Evolutionary conservation across 2,888 invertebrate species (phyloP), one percentile per base, ranked within the genome.

Genomic region (Rhodophaea formosa): DNA sequence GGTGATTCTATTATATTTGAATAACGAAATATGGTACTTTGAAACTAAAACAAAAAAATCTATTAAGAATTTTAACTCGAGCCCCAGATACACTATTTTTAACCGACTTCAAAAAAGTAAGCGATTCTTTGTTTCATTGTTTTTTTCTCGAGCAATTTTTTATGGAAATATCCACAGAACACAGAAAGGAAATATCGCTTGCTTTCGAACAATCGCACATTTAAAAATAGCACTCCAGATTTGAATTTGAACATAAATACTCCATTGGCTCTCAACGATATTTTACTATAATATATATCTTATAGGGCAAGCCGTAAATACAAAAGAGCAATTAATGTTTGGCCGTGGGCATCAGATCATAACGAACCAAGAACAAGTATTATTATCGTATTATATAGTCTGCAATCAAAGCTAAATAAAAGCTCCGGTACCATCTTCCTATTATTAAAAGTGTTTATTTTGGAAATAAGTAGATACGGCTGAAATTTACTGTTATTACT

Each of bases 301-400:
- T 58, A 59, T 57, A 54, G 56, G 47, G 49, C 46, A 57, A 56
- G 56, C 53, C 67, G 63, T 67, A 67, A 67, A 65, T 62, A 64
- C 61, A 56, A 62, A 60, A 57, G 52, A 43, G 61, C 59, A 67
- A 63, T 67, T 67, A 64, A 63, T 55, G 46, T 58, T 53, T 45
- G 17, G 60, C 67, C 60, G 30, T 17, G 35, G 64, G 64, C 43
- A 55, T 35, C 51, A n/a, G 17, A 29, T 57, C 49, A 58, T 59
- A 62, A 59, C 60, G 60, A 56, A 43, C 49, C 29, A 42, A 39
- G 51, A 57, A 60, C 59, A 45, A 59, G 64, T 63, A 58, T 64
- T 62, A 64, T 68, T 63, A 64, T 61, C 59, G 63, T 63, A 43
- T 53, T 62, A 49, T 53, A 58, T 42, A 51, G 43, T 53, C 56